Evolutionary conservation across 2,888 invertebrate genomes (phyloP), one percentile per base, ranked within the genome.

Genomic region (Drosophila prostipennis): DNA sequence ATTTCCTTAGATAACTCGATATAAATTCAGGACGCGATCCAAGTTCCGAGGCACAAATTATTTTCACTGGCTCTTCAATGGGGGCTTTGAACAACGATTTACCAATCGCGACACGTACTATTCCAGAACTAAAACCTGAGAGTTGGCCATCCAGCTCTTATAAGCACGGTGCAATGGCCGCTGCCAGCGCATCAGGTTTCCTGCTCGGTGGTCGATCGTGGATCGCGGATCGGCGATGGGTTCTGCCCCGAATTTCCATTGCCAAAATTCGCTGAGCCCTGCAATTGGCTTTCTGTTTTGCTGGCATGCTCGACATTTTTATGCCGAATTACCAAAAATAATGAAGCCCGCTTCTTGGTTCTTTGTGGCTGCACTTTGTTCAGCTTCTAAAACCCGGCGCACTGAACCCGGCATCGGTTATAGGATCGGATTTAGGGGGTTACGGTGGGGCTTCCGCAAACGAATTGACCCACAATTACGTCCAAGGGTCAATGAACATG

Each of bases 1-100:
- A 91, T 91, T 91, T 91, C 91, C 91, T 91, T 91, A 91, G 91
- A 91, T 91, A 91, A 91, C 90, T 91, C 91, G 78, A 89, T 89
- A 91, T 91, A 91, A 90, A 86, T 84, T 57, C 37, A 63, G 59
- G 55, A 54, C 37, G 53, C 49, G 60, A 11, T 16, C 6, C 29
- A 51, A 54, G 23, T 43, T 51, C 52, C 57, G 32, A 58, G 19
- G 39, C 32, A 13, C 32, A 48, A 34, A 13, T 46, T 19, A 42
- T 6, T 34, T 19, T 2, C n/a, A 46, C 61, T 14, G 16, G 85
- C 89, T 80, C 90, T 10, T 46, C 14, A 16, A 6, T 26, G 2
- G 14, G 11, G 26, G 16, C 16, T 14, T 16, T 11, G 26, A 16
- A 14, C 10, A 14, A 13, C 29, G 45, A 14, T 46, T 46, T 34